phyloP scores from a whole-genome alignment of 2,888 invertebrate species.

The Cremastinae sp. region DNA sequence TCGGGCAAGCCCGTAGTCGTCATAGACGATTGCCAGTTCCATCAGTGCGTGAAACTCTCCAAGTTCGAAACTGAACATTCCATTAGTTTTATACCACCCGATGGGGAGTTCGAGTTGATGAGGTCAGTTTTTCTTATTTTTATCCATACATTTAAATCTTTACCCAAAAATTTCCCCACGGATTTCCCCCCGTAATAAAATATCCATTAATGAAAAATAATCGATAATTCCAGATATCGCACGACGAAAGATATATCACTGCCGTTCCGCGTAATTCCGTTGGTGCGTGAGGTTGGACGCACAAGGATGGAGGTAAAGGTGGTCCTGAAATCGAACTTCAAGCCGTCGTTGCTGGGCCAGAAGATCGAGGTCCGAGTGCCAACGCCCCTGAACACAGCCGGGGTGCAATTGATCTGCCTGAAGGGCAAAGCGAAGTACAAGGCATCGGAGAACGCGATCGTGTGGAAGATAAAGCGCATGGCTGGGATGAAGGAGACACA shows the following conservation, averaged over 20 bases:
- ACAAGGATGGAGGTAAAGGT: constrained; percentile 99
- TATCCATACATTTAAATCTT: too few species aligned
- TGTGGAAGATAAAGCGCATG: constrained; percentile 94
- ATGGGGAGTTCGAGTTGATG: constrained; percentile 99
- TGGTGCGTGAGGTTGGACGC: constrained; percentile 98
- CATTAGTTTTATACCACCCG: constrained; percentile 99
- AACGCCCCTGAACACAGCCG: constrained; percentile 98
- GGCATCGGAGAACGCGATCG: constrained; percentile 99
- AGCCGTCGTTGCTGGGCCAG: constrained; percentile 97
- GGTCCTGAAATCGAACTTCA: constrained; percentile 99
- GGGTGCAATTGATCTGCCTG: constrained; percentile 98
- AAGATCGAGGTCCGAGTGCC: constrained; percentile 99
- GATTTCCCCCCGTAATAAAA: too few species aligned
- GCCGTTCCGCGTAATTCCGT: constrained; percentile 99
- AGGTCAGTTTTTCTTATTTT: constrained; percentile 83
- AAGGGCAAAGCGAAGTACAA: constrained; percentile 99
- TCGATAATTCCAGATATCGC: constrained; percentile 89
- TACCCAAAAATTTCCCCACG: too few species aligned
- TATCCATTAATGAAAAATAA: constrained; percentile 11
- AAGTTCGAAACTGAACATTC: constrained; percentile 99
- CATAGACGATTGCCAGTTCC: constrained; percentile 99
- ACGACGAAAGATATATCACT: constrained; percentile 99
- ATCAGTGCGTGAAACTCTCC: constrained; percentile 99
- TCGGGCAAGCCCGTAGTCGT: constrained; percentile 99
- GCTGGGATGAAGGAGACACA: constrained; percentile 99